phyloP scores from a whole-genome alignment of 2,113 vertebrate species.

The Lasiurus borealis region DNA sequence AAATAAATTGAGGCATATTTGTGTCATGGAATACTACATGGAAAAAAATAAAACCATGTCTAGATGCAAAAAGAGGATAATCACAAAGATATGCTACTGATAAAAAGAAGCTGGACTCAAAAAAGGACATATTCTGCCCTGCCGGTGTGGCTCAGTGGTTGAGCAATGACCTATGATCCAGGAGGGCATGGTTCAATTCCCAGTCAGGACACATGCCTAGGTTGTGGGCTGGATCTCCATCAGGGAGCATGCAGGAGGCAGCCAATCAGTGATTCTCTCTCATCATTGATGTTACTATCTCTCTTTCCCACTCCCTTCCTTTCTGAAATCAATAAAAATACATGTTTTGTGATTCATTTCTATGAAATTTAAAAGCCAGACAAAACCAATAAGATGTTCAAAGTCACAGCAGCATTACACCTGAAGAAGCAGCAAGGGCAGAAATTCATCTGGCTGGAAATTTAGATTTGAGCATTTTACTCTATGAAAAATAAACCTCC shows the following conservation, averaged over 20 bases:
- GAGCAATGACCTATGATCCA: no score
- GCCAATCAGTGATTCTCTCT: no score
- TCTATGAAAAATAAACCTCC: background rate
- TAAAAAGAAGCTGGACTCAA: background rate
- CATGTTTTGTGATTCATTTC: background rate
- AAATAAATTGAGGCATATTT: background rate
- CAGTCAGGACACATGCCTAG: no score
- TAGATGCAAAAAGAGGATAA: background rate
- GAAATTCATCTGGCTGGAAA: background rate
- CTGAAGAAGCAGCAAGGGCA: background rate
- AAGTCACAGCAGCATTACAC: background rate
- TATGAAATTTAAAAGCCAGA: slow-evolving; percentile 15
- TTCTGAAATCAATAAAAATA: background rate
- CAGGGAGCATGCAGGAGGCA: no score
- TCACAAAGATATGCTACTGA: background rate
- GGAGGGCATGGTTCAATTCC: no score
- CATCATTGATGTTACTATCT: no score
- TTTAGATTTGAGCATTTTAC: slow-evolving; percentile 1
- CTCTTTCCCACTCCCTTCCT: no score
- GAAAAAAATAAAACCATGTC: background rate
- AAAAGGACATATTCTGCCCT: no score
- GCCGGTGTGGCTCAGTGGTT: no score
- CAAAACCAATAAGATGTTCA: background rate
- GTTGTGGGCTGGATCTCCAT: no score
- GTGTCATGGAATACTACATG: background rate